These are phyloP conservation scores for Neodiprion lecontei DNA, from an alignment of 1,140 invertebrate genomes.

Conservation along the genomic window DNA sequence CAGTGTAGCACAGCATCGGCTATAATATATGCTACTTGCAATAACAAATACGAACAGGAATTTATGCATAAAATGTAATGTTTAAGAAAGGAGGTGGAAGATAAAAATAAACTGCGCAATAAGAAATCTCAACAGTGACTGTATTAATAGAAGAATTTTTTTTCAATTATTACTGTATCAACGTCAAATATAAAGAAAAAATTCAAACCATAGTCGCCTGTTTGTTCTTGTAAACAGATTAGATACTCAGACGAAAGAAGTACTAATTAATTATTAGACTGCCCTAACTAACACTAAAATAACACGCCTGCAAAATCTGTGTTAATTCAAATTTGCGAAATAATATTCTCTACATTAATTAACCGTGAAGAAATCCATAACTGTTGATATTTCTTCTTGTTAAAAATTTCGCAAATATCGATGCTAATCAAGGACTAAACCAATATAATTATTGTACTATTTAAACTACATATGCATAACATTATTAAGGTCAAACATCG, in stretches of 20 bases:
- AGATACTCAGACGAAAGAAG: too few relatives aligned
- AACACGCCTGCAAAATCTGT: too few relatives aligned
- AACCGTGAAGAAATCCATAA: neutral
- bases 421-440: neutral
- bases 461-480: neutral
- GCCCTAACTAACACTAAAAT: too few relatives aligned
- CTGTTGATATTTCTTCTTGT: constrained; percentile 2
- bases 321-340: too few relatives aligned
- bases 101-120: neutral
- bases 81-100: neutral
- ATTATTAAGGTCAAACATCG: neutral
- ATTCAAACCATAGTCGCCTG: too few relatives aligned
- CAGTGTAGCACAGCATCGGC: constrained; percentile 49
- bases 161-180: too few relatives aligned
- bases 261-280: too few relatives aligned
- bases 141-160: too few relatives aligned
- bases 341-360: too few relatives aligned
- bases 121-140: neutral
- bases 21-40: neutral
- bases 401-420: neutral
- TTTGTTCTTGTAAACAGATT: too few relatives aligned
- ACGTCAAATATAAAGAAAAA: too few relatives aligned
- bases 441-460: neutral
- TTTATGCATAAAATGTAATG: neutral
- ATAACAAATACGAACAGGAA: neutral